Evolutionary conservation across 2,888 invertebrate genomes (phyloP).

Genomic region (Lagria hirta): DNA sequence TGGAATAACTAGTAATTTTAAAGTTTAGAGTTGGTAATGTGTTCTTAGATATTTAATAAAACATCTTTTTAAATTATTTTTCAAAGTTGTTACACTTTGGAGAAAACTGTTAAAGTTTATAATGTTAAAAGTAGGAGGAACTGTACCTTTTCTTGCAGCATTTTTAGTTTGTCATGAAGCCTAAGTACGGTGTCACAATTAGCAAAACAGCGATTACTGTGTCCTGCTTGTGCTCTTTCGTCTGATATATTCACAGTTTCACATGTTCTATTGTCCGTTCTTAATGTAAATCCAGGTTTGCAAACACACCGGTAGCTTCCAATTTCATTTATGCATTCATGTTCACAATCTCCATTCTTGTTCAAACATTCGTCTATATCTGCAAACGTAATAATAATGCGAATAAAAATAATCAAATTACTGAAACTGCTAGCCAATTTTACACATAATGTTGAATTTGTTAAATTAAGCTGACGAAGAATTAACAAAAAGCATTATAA

Average conservation of each 20-base stretch:
- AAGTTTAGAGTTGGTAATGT: too few relatives aligned
- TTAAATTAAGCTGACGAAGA: too few relatives aligned
- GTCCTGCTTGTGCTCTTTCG: slow-evolving; percentile 43
- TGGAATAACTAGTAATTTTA: too few relatives aligned
- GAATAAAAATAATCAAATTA: too few relatives aligned
- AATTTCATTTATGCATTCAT: slow-evolving; percentile 63
- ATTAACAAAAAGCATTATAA: too few relatives aligned
- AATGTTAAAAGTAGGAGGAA: too few relatives aligned
- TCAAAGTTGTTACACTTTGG: too few relatives aligned
- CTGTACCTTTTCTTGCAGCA: slow-evolving; percentile 56
- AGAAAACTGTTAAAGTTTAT: too few relatives aligned
- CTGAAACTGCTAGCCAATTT: too few relatives aligned
- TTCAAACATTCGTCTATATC: slow-evolving; percentile 61
- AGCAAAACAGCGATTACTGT: slow-evolving; percentile 62
- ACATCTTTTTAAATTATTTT: too few relatives aligned
- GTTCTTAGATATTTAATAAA: too few relatives aligned
- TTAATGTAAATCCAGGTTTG: slow-evolving; percentile 57
- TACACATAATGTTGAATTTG: too few relatives aligned
- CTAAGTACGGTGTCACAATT: slow-evolving; percentile 64
- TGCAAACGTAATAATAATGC: slow-evolving; percentile 46
- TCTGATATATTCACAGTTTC: slow-evolving; percentile 39
- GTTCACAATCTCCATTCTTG: slow-evolving; percentile 65
- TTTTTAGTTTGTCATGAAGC: slow-evolving; percentile 60
- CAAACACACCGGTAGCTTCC: slow-evolving; percentile 65
- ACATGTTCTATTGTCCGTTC: slow-evolving; percentile 63